phyloP scores from a whole-genome alignment of 2,888 invertebrate species.

The Podotricha telesiphe region DNA sequence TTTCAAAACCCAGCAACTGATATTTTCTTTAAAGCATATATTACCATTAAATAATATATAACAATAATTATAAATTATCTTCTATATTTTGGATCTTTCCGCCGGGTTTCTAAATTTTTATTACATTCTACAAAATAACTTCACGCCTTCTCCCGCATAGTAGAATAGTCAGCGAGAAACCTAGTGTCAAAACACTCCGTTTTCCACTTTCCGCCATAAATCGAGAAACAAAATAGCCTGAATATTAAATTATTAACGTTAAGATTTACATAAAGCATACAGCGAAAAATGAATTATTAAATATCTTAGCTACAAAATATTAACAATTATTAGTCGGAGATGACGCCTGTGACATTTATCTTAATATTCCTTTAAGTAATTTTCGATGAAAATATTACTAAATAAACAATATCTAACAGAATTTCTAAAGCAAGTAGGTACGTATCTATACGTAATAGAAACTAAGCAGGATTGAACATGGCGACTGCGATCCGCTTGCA shows the following conservation, averaged over 20 bases:
- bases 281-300: background rate
- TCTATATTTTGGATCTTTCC: background rate
- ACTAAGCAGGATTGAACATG: conserved; percentile 64
- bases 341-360: background rate
- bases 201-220: no score
- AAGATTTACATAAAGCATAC: background rate
- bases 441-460: conserved; percentile 57
- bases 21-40: background rate
- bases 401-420: background rate
- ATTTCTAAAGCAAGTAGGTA: conserved; percentile 26
- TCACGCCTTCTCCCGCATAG: no score
- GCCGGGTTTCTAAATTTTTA: background rate
- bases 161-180: no score
- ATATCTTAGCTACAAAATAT: background rate
- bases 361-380: background rate
- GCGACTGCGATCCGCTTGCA: conserved; percentile 77
- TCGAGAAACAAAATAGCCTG: no score
- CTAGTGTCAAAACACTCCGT: no score
- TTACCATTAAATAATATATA: no score
- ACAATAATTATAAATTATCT: background rate
- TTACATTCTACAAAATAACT: background rate
- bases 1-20: background rate
- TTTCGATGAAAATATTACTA: background rate
- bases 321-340: background rate
- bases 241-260: background rate